Evolutionary conservation across 2,888 invertebrate genomes (phyloP).

Genomic region (Scaptodrosophila latifasciaeformis): DNA sequence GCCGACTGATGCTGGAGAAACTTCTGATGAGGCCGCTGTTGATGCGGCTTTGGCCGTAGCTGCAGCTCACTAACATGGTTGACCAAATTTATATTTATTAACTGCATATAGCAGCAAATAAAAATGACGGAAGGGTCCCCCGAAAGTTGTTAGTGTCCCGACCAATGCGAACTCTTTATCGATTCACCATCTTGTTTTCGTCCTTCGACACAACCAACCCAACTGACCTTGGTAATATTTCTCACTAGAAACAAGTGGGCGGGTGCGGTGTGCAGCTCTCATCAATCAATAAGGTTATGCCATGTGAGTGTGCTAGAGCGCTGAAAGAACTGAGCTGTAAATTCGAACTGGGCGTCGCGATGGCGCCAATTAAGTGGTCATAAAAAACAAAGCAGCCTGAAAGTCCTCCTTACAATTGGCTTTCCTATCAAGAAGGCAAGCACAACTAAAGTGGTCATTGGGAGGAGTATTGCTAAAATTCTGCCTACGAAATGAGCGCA

Average conservation of each 20-base stretch:
- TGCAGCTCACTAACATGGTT: conserved; percentile 15
- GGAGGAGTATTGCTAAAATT: no score
- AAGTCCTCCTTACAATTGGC: no score
- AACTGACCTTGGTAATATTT: conserved; percentile 50
- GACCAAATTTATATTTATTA: conserved; percentile 51
- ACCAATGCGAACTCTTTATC: not conserved
- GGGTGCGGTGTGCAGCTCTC: conserved; percentile 30
- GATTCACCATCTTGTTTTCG: not conserved
- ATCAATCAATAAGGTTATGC: conserved; percentile 56
- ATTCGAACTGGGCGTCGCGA: conserved; percentile 42
- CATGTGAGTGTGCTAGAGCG: no score
- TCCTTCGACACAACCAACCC: no score
- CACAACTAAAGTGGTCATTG: no score
- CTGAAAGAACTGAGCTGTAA: conserved; percentile 10
- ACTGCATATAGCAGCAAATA: conserved; percentile 23
- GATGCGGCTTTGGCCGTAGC: no score
- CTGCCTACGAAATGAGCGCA: no score
- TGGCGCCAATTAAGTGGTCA: conserved; percentile 60
- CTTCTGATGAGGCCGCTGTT: no score
- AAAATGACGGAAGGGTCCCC: not conserved
- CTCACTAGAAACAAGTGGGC: conserved; percentile 43
- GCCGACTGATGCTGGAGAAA: no score
- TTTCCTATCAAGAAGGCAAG: no score
- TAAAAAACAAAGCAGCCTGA: conserved; percentile 43
- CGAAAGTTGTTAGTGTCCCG: conserved; percentile 24